Evolutionary conservation across 2,113 vertebrate genomes (phyloP).

Genomic region (Nerophis ophidion): DNA sequence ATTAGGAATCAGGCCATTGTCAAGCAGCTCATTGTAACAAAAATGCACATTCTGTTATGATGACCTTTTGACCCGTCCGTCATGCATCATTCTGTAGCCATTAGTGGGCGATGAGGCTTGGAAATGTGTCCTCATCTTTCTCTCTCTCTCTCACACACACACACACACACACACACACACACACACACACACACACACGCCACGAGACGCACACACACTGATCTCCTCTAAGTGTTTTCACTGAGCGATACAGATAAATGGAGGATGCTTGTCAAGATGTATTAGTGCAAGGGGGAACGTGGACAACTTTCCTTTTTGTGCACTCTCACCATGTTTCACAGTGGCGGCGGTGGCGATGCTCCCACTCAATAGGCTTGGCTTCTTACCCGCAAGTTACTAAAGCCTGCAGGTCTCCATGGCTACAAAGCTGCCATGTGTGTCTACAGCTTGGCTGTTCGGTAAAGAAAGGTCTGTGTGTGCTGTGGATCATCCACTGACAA

Average conservation of each 20-base stretch:
- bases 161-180: not conserved
- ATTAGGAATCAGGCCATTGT: no score
- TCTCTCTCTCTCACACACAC: not conserved
- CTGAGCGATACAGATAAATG: not conserved
- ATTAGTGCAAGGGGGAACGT: constrained; percentile 1
- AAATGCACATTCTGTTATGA: constrained; percentile 1
- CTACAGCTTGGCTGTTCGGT: constrained; percentile 6
- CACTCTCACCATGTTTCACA: constrained; percentile 1
- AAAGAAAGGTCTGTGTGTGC: not conserved
- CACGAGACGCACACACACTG: not conserved
- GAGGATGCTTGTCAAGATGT: constrained; percentile 4
- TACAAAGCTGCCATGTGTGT: constrained; percentile 11
- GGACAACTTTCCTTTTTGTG: constrained; percentile 7
- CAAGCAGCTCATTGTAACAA: no score
- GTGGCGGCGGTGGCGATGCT: not conserved
- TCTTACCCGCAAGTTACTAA: constrained; percentile 7
- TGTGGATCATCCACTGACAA: not conserved
- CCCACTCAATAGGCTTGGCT: constrained; percentile 11
- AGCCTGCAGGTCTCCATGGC: constrained; percentile 11
- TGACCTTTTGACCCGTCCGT: not conserved
- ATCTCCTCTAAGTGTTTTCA: constrained; percentile 6
- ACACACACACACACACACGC: not conserved
- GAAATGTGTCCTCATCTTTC: not conserved
- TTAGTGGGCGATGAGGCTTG: not conserved
- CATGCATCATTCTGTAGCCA: not conserved